Conservation (phyloP, 2,113 vertebrate genomes). For the Haemorhous mexicanus region DNA sequence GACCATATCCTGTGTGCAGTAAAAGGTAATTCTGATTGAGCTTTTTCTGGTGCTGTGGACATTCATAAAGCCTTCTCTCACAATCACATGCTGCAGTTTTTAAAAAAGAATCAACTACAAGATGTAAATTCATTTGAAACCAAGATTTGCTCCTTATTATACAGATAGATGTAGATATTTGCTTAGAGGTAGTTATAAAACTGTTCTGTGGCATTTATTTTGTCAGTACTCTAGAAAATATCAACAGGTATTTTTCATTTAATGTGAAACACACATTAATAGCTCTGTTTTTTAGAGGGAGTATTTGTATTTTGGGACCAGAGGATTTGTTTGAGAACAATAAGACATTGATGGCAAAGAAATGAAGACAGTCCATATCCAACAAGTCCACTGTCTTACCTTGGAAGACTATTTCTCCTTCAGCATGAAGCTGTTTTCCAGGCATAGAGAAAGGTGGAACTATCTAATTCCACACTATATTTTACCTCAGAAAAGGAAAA, state of each 20-base stretch:
- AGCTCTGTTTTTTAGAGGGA: neutral
- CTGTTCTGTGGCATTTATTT: neutral
- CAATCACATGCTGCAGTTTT: neutral
- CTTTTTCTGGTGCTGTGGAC: neutral
- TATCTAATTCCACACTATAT: neutral
- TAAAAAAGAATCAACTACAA: neutral
- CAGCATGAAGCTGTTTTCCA: neutral
- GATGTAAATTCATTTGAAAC: neutral
- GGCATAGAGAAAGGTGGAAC: neutral
- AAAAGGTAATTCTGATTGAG: neutral
- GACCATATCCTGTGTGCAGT: slow-evolving; percentile 4
- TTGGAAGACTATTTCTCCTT: neutral
- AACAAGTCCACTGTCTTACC: neutral
- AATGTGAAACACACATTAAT: neutral
- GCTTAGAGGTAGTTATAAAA: neutral
- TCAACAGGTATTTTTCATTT: neutral
- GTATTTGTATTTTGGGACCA: neutral
- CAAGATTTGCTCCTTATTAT: neutral
- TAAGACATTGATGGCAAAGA: neutral
- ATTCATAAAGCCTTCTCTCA: neutral
- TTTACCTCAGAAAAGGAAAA: neutral
- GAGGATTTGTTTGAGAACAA: neutral
- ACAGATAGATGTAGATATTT: neutral
- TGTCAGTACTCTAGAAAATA: neutral
- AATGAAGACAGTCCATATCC: neutral